These are phyloP conservation scores for Ovis aries DNA, from an alignment of 2,113 vertebrate genomes.

Conservation along the genomic window ARS-UI_Ramb_v3.0 NC_056067.1:33323001-33323500, in stretches of 20 bases:
- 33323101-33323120: conserved; percentile 58
- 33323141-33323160: conserved; percentile 53
- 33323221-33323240: conserved; percentile 62
- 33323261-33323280: conserved; percentile 48
- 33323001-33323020: conserved; percentile 60
- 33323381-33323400: conserved; percentile 66
- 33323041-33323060: conserved; percentile 54
- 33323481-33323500: background rate
- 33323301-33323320: conserved; percentile 56
- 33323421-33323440: background rate
- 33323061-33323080: conserved; percentile 30
- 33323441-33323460: background rate
- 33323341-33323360: conserved; percentile 67
- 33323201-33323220: conserved; percentile 59
- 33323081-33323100: background rate
- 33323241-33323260: conserved; percentile 33
- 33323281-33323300: background rate
- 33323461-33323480: accelerated
- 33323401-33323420: background rate
- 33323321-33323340: conserved; percentile 57
- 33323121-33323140: conserved; percentile 48
- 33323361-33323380: conserved; percentile 68
- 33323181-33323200: conserved; percentile 50
- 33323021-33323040: conserved; percentile 54
- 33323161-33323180: conserved; percentile 61